Evolutionary conservation across 2,797 vertebrate genomes (phyloP).

Genomic region (Phrynocephalus forsythii): DNA sequence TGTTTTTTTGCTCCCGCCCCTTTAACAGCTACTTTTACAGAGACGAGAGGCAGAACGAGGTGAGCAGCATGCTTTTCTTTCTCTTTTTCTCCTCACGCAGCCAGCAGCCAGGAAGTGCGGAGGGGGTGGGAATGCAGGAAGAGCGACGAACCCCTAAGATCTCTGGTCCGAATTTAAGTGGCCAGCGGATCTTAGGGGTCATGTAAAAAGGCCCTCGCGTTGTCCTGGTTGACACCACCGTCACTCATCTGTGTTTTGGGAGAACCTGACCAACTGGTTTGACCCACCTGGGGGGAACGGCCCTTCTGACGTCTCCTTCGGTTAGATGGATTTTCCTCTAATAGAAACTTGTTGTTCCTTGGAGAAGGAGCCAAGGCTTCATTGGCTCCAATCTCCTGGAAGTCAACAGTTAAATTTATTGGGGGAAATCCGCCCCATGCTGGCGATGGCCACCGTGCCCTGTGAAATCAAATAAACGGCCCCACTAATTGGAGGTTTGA

Average conservation of each 20-base stretch:
- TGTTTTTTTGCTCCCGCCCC: too few relatives aligned
- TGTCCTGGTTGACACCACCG: slow-evolving; percentile 10
- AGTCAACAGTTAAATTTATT: slow-evolving; percentile 34
- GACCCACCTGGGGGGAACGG: slow-evolving; percentile 34
- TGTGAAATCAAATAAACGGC: slow-evolving; percentile 62
- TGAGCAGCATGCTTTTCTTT: too few relatives aligned
- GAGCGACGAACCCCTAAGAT: too few relatives aligned
- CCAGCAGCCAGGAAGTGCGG: too few relatives aligned
- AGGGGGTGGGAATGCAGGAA: too few relatives aligned
- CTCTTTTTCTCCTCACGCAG: too few relatives aligned
- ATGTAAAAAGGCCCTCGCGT: not conserved
- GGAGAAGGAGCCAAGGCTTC: slow-evolving; percentile 2
- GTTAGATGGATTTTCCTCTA: not conserved
- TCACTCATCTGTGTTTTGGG: slow-evolving; percentile 13
- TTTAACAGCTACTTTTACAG: too few relatives aligned
- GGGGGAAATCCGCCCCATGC: not conserved
- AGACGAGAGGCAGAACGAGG: too few relatives aligned
- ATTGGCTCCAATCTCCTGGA: slow-evolving; percentile 35
- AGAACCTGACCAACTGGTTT: slow-evolving; percentile 47
- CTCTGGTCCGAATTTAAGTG: too few relatives aligned
- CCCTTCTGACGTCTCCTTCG: not conserved
- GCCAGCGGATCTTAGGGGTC: too few relatives aligned
- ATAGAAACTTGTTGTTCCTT: not conserved
- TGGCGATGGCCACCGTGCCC: slow-evolving; percentile 43
- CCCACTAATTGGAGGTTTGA: slow-evolving; percentile 55